Evolutionary conservation across 2,797 vertebrate genomes (phyloP).

Genomic region (Xyrichtys novacula): DNA sequence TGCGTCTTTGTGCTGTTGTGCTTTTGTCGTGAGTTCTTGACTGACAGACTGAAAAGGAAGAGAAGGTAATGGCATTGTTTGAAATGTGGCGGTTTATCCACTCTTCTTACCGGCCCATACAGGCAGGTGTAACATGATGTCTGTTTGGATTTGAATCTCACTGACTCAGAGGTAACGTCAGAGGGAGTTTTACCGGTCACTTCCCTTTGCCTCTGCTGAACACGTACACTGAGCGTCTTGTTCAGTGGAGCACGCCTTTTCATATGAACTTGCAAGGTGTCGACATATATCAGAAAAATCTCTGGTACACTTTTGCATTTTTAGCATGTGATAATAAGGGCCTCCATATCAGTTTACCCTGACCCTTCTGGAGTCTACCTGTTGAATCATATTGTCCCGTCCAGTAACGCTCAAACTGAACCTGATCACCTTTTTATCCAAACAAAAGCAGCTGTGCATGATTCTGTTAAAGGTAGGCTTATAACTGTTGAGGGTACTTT

Average conservation of each 20-base stretch:
- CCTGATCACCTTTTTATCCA: conserved; percentile 1
- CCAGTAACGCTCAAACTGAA: background rate
- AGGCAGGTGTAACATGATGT: conserved; percentile 62
- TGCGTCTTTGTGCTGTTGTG: conserved; percentile 10
- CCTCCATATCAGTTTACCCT: background rate
- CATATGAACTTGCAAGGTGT: background rate
- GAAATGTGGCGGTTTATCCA: conserved; percentile 36
- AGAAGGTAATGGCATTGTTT: conserved; percentile 35
- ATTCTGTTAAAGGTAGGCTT: background rate
- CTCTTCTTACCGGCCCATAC: conserved; percentile 15
- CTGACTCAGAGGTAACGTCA: conserved; percentile 17
- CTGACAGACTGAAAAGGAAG: conserved; percentile 22
- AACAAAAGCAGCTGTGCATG: background rate
- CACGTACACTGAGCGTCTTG: background rate
- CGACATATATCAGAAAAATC: background rate
- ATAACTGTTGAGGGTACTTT: background rate
- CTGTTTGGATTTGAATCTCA: conserved; percentile 73
- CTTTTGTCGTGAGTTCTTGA: conserved; percentile 1
- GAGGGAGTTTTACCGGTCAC: conserved; percentile 9
- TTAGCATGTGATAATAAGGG: no score
- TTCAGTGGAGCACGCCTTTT: conserved; percentile 5
- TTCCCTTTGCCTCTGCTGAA: background rate
- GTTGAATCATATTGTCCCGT: conserved; percentile 23
- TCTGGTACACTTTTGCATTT: no score
- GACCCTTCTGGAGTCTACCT: conserved; percentile 32